Evolutionary conservation across 2,888 invertebrate genomes (phyloP).

Genomic region (Cantharis lateralis): DNA sequence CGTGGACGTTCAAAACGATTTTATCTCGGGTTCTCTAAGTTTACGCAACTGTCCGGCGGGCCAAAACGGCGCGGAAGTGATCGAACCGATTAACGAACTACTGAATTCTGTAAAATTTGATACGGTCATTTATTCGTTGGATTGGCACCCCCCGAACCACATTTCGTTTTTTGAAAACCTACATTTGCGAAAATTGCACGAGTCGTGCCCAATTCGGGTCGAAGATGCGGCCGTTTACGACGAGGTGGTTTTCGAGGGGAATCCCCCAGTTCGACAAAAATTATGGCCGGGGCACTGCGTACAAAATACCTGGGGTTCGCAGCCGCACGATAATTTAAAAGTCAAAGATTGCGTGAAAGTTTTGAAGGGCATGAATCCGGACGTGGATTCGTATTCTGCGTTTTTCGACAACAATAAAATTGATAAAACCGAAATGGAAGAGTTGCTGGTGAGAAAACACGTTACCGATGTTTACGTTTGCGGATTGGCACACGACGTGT

Average conservation of each 20-base stretch:
- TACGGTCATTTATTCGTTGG: constrained; percentile 88
- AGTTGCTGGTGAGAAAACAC: constrained; percentile 76
- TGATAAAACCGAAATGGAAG: constrained; percentile 81
- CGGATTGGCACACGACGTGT: constrained; percentile 93
- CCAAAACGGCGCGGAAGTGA: constrained; percentile 87
- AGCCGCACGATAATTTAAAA: constrained; percentile 87
- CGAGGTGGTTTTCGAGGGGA: constrained; percentile 87
- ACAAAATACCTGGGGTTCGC: constrained; percentile 93
- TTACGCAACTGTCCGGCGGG: constrained; percentile 91
- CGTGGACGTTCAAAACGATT: constrained; percentile 98
- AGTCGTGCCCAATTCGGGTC: constrained; percentile 72
- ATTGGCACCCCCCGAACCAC: constrained; percentile 97
- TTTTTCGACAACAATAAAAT: constrained; percentile 97
- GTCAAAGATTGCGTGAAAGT: constrained; percentile 79
- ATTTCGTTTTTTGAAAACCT: constrained; percentile 96
- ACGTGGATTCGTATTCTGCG: constrained; percentile 96
- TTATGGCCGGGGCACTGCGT: constrained; percentile 97
- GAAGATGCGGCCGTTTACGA: constrained; percentile 84
- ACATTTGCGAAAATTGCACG: constrained; percentile 72
- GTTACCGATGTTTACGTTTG: constrained; percentile 93
- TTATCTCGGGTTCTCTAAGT: constrained; percentile 91
- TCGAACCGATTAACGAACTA: constrained; percentile 87
- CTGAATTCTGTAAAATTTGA: constrained; percentile 82
- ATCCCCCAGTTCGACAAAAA: constrained; percentile 82
- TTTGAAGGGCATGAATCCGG: constrained; percentile 91